Evolutionary conservation across 2,888 invertebrate genomes (phyloP).

Genomic region (Epistrophe grossulariae): DNA sequence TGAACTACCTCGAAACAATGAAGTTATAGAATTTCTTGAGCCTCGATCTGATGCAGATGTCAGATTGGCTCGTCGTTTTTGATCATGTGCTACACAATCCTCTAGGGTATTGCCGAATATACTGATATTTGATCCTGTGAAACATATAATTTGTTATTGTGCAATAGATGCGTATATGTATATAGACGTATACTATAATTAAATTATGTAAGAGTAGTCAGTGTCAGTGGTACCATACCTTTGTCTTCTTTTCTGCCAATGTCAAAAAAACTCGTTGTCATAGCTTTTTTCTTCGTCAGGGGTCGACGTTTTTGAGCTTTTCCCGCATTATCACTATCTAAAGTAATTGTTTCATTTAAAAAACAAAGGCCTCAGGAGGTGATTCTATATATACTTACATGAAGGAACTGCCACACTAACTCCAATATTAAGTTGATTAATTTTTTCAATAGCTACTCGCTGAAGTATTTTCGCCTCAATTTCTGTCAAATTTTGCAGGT

Average conservation of each 20-base stretch:
- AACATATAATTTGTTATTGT: neutral
- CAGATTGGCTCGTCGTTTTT: slow-evolving; percentile 79
- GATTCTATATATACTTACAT: slow-evolving; percentile 85
- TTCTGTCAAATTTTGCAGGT: slow-evolving; percentile 88
- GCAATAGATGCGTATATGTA: no score
- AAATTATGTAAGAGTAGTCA: no score
- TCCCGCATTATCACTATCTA: slow-evolving; percentile 76
- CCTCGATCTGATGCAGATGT: slow-evolving; percentile 81
- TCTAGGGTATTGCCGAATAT: slow-evolving; percentile 93
- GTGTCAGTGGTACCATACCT: slow-evolving; percentile 69
- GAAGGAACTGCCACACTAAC: slow-evolving; percentile 91
- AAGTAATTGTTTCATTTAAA: neutral
- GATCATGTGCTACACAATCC: slow-evolving; percentile 93
- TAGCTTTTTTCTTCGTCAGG: slow-evolving; percentile 93
- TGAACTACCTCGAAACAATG: slow-evolving; percentile 84
- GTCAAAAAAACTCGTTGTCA: slow-evolving; percentile 95
- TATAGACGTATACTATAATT: no score
- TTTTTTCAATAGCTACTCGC: slow-evolving; percentile 93
- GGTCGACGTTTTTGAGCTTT: slow-evolving; percentile 90
- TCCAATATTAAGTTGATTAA: slow-evolving; percentile 94
- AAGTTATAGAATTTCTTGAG: slow-evolving; percentile 90
- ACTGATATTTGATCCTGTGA: slow-evolving; percentile 74
- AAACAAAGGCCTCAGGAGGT: neutral
- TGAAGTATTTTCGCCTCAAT: slow-evolving; percentile 91
- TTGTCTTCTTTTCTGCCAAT: slow-evolving; percentile 89